These are phyloP conservation scores for Phyllopteryx taeniolatus DNA, from an alignment of 2,113 vertebrate species.

Conservation along the genomic window DNA sequence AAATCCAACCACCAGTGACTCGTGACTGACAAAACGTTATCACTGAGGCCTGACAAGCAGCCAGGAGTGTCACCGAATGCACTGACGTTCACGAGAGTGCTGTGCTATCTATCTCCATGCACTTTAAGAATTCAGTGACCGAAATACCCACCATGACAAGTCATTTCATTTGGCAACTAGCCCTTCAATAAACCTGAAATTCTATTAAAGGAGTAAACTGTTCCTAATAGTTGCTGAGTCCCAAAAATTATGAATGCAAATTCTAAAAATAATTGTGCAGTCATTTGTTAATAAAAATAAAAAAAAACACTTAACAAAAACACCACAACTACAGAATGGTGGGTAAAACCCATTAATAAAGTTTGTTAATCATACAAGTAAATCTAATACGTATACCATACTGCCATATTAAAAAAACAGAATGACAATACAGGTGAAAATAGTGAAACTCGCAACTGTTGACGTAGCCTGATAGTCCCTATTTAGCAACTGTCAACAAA, in stretches of 20 bases:
- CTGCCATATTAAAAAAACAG: neutral
- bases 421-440: neutral
- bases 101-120: constrained; percentile 36
- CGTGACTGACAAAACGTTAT: constrained; percentile 31
- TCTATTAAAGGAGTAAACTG: neutral
- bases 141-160: constrained; percentile 19
- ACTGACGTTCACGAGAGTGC: constrained; percentile 3
- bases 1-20: constrained; percentile 36
- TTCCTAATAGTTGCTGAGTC: neutral
- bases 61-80: constrained; percentile 13
- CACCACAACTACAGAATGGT: neutral
- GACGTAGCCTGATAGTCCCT: neutral
- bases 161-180: neutral
- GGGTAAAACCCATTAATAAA: neutral
- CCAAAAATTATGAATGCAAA: neutral
- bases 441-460: neutral
- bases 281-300: neutral
- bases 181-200: neutral
- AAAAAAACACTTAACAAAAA: neutral
- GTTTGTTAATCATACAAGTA: too few relatives aligned
- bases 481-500: neutral
- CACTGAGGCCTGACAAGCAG: constrained; percentile 14
- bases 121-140: constrained; percentile 11
- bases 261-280: neutral
- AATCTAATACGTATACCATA: neutral